Conservation (phyloP, 2,113 vertebrate species). For the Falco punctatus region DNA sequence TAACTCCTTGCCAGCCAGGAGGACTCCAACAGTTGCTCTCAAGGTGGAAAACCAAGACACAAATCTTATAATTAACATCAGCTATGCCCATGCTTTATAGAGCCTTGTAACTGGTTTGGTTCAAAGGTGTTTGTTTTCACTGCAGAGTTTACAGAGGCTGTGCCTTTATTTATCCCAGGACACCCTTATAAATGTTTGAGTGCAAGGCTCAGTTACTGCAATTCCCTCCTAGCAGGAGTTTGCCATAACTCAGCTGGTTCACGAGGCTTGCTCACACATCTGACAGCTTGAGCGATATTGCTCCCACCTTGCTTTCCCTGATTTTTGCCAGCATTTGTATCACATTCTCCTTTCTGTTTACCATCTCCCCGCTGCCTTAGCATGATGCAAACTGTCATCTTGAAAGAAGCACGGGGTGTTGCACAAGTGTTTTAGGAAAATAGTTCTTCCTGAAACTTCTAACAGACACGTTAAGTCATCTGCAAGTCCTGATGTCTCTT, state of each 20-base stretch:
- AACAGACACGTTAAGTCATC: not conserved
- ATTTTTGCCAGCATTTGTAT: conserved; percentile 50
- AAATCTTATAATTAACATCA: not conserved
- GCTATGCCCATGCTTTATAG: conserved; percentile 1
- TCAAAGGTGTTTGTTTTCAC: conserved; percentile 51
- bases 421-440: not conserved
- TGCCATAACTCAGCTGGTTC: conserved; percentile 52
- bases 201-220: conserved; percentile 59
- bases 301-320: conserved; percentile 35
- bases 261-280: conserved; percentile 12
- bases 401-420: not conserved
- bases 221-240: conserved; percentile 32
- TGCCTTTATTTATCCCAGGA: conserved; percentile 59
- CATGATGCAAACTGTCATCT: not conserved
- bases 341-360: not conserved
- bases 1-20: conserved; percentile 33
- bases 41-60: not conserved
- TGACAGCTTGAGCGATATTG: conserved; percentile 23
- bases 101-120: not conserved
- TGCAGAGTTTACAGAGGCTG: conserved; percentile 35
- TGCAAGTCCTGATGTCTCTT: not conserved
- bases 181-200: conserved; percentile 38
- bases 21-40: not conserved
- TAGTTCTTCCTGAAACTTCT: not conserved
- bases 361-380: not conserved